Percentiles rank a stretch among this genome's conserved stretches.
Evolutionary conservation across 2,888 invertebrate species (phyloP).

Genomic region (Chloroclystis v-ata): DNA sequence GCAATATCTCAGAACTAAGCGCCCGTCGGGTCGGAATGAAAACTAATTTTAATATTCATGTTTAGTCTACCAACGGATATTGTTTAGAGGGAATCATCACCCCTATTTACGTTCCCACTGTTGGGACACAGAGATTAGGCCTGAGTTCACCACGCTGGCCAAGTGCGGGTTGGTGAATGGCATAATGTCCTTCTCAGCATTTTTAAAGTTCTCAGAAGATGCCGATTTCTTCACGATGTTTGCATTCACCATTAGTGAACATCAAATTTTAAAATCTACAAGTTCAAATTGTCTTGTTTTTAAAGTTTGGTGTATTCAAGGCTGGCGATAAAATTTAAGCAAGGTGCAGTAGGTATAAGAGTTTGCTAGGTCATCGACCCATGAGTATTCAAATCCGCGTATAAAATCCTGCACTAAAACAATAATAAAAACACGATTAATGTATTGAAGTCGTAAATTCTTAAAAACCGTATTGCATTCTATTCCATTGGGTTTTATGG

Average conservation of each 20-base stretch:
- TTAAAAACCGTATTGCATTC: conserved; percentile 46
- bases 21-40: conserved; percentile 48
- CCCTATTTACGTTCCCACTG: neutral
- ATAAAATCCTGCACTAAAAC: conserved; percentile 51
- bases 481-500: conserved; percentile 46
- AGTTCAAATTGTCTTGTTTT: too few relatives aligned
- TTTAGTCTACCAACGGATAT: conserved; percentile 7
- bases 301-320: too few relatives aligned
- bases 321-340: too few relatives aligned
- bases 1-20: conserved; percentile 30
- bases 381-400: conserved; percentile 54
- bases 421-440: conserved; percentile 57
- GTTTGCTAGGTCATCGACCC: conserved; percentile 42
- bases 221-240: too few relatives aligned
- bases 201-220: too few relatives aligned
- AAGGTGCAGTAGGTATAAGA: too few relatives aligned
- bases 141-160: too few relatives aligned
- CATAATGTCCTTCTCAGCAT: too few relatives aligned
- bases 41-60: conserved; percentile 60
- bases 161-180: too few relatives aligned
- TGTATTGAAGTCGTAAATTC: conserved; percentile 53
- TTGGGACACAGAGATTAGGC: too few relatives aligned
- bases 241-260: too few relatives aligned
- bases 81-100: neutral
- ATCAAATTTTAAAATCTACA: too few relatives aligned